Conservation (phyloP, 2,113 vertebrate species). For the Phylloscopus trochilus region DNA sequence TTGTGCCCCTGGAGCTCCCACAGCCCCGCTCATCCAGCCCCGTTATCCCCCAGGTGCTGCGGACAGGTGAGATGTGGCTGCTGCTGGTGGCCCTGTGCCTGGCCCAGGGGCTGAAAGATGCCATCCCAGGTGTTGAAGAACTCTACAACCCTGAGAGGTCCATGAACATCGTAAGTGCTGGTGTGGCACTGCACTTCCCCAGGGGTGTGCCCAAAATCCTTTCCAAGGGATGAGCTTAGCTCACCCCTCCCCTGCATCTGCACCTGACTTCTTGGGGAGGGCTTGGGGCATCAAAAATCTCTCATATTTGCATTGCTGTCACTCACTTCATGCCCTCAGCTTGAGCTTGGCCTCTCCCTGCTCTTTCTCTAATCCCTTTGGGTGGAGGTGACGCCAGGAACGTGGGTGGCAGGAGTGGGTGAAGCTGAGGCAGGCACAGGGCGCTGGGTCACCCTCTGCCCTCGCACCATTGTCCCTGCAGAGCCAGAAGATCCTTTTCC, state of each 20-base stretch:
- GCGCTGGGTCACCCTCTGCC: background rate
- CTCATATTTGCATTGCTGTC: background rate
- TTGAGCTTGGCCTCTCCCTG: background rate
- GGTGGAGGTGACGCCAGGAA: fast-evolving
- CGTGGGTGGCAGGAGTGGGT: background rate
- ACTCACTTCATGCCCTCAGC: background rate
- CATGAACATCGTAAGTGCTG: background rate
- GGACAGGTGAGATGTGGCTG: background rate
- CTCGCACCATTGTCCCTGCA: background rate
- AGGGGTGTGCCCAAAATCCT: background rate
- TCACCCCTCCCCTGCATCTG: background rate
- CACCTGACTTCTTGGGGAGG: background rate
- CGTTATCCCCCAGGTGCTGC: fast-evolving
- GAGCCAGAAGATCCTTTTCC: conserved; percentile 16
- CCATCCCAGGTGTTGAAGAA: fast-evolving
- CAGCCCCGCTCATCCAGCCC: background rate
- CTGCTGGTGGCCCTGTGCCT: background rate
- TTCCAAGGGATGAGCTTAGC: background rate
- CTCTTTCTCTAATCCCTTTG: background rate
- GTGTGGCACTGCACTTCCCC: background rate
- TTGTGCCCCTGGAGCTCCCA: fast-evolving
- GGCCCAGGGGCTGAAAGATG: background rate
- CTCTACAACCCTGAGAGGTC: background rate
- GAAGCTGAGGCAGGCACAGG: background rate
- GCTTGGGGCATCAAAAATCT: background rate